Evolutionary conservation across 2,888 invertebrate species (phyloP).

Genomic region (Pristionchus exspectatus): DNA sequence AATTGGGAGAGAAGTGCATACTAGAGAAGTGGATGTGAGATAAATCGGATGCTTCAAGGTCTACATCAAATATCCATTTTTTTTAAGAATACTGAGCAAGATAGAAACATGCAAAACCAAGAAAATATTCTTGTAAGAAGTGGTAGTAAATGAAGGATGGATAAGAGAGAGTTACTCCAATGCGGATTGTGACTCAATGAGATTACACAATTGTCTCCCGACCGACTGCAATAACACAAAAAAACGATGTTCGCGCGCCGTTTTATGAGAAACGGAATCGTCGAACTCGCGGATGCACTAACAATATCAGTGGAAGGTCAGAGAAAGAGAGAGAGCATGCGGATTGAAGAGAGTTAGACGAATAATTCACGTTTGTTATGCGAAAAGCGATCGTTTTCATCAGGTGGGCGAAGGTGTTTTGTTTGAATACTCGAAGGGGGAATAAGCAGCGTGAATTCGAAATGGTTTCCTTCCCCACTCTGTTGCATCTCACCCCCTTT

Average conservation of each 20-base stretch:
- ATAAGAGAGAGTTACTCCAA: background rate
- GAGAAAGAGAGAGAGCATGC: background rate
- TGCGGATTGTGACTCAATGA: background rate
- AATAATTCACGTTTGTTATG: background rate
- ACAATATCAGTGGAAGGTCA: background rate
- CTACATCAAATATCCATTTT: no score
- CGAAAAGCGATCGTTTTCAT: background rate
- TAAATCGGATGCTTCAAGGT: background rate
- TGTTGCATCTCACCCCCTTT: background rate
- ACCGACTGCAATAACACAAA: background rate
- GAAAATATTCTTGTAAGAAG: background rate
- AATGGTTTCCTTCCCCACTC: constrained; percentile 1
- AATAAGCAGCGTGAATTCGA: background rate
- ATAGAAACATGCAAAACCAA: background rate
- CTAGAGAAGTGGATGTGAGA: background rate
- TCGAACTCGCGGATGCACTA: background rate
- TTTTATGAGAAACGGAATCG: background rate
- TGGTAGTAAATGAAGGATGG: background rate
- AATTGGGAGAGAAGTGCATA: background rate
- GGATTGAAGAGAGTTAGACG: background rate
- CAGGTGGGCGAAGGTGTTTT: constrained; percentile 22
- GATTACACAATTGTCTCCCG: background rate
- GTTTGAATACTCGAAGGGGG: background rate
- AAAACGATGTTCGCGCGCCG: background rate
- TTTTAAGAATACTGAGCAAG: background rate